phyloP scores from a whole-genome alignment of 2,113 vertebrate genomes.

The Oreochromis niloticus region DNA sequence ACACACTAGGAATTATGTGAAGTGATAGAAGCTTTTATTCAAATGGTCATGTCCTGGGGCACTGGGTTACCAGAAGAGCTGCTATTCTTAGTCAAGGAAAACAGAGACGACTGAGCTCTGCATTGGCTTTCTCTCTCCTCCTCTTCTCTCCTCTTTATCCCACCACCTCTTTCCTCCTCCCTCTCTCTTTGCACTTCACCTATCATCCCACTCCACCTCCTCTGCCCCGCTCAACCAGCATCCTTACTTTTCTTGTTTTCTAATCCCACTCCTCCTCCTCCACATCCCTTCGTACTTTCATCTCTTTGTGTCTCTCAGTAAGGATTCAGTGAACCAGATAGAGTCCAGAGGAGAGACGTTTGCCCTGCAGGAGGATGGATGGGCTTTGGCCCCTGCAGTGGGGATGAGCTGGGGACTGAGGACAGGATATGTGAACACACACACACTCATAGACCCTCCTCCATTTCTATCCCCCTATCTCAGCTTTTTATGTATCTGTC shows the following conservation, averaged over 20 bases:
- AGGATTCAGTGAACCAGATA: slow-evolving; percentile 55
- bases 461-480: neutral
- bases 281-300: slow-evolving; percentile 39
- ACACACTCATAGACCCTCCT: neutral
- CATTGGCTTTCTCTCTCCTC: slow-evolving; percentile 35
- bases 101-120: slow-evolving; percentile 28
- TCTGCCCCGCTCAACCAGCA: slow-evolving; percentile 36
- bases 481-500: slow-evolving; percentile 40
- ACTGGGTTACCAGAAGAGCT: slow-evolving; percentile 65
- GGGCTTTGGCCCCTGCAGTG: slow-evolving; percentile 2
- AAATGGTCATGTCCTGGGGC: slow-evolving; percentile 62
- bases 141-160: slow-evolving; percentile 27
- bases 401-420: neutral
- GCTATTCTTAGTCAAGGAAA: slow-evolving; percentile 64
- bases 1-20: slow-evolving; percentile 30
- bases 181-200: slow-evolving; percentile 54
- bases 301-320: slow-evolving; percentile 49
- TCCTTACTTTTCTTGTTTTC: slow-evolving; percentile 48
- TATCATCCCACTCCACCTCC: slow-evolving; percentile 60
- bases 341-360: slow-evolving; percentile 38
- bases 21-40: slow-evolving; percentile 65
- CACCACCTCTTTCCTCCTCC: slow-evolving; percentile 21
- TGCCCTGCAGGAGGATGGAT: slow-evolving; percentile 31
- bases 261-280: slow-evolving; percentile 38
- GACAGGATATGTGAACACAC: slow-evolving; percentile 20